Evolutionary conservation across 2,797 vertebrate genomes (phyloP), one percentile per base, ranked within the genome.

Genomic region (Bryconaethiops microstoma): DNA sequence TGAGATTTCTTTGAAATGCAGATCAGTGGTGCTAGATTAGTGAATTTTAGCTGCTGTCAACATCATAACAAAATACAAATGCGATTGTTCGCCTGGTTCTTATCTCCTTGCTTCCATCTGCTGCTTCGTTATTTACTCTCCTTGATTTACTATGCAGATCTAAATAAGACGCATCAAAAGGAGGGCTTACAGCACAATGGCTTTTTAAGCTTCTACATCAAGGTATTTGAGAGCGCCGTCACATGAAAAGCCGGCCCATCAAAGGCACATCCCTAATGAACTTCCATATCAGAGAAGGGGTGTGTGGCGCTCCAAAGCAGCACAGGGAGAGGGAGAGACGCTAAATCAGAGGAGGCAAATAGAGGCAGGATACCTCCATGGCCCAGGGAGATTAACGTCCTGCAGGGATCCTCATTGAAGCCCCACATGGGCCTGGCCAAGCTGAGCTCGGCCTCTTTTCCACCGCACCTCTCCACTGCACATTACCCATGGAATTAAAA

Each of bases 51-150:
- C 97, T 96, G 96, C 97, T 98, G 98, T 99, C 98, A 99, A 99
- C 98, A 99, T 98, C 98, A 99, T 99, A 99, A 99, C 97, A 99
- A 99, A 99, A 99, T 98, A 99, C 97, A 99, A 99, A 99, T 97
- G 97, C 95, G 96, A 99, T 99, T 99, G 97, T 98, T 99, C 97
- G 91, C 91, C 88, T 91, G 81, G 21, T 93, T 93, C 97, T 99
- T 98, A 99, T 99, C 97, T 97, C 92, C 95, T 94, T 94, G 96
- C 97, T 97, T 99, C 96, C 98, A 99, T 99, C 97, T 99, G 97
- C 96, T 97, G 96, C 95, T 96, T 96, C 95, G 95, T 97, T 99
- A 99, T 99, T 99, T 99, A 98, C 96, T 96, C 96, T 96, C 95
- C 96, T 96, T 96, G 97, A 99, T 99, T 99, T 98, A 98, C 96